These are phyloP conservation scores for Vulpes ferrilata DNA, from an alignment of 2,113 vertebrate species.

Conservation along the genomic window DNA sequence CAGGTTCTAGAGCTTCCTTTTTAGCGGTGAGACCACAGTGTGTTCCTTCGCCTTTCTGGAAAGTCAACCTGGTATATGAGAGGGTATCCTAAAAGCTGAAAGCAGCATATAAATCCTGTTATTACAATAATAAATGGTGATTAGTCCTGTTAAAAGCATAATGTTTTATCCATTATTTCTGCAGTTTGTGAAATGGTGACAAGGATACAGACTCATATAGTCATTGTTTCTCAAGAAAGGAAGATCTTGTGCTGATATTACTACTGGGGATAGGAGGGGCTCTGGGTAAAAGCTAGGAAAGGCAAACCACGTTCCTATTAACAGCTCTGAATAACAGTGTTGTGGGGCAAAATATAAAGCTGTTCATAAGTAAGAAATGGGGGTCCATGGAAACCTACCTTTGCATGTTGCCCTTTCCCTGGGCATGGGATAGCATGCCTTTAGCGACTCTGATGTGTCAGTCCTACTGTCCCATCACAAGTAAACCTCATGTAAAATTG, in stretches of 20 bases:
- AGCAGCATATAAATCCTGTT: neutral
- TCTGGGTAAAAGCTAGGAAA: slow-evolving; percentile 4
- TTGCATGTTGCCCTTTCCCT: neutral
- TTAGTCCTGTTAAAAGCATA: neutral
- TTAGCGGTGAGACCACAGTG: neutral
- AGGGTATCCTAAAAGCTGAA: neutral
- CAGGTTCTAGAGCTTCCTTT: neutral
- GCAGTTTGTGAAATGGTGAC: neutral
- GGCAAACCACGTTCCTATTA: neutral
- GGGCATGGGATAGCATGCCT: too few species aligned
- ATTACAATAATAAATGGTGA: slow-evolving; percentile 5
- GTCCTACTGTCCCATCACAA: too few species aligned
- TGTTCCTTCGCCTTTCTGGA: neutral
- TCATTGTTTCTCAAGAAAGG: slow-evolving; percentile 14
- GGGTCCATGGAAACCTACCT: neutral
- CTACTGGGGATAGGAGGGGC: neutral
- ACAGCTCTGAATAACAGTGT: neutral
- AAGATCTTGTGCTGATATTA: neutral
- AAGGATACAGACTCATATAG: neutral
- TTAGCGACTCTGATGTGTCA: neutral
- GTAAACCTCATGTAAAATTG: neutral
- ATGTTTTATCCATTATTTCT: neutral
- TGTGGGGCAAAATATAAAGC: neutral
- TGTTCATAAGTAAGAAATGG: neutral
- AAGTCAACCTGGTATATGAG: neutral